Base-by-base conservation (phyloP, 2,888 invertebrate species). In the Oxystoma pomonae region DNA sequence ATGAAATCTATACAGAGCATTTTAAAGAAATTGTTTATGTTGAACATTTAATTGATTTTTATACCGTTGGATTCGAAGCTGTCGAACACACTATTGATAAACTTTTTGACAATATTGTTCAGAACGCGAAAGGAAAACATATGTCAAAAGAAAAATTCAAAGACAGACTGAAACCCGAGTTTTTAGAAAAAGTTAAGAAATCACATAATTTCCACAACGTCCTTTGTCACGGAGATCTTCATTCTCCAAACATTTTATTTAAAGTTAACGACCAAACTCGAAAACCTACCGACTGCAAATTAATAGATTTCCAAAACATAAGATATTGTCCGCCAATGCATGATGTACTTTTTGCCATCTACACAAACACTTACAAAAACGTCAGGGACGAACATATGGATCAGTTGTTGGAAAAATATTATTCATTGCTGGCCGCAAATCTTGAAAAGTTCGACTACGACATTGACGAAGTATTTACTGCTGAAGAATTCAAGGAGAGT, bases 151-250 rank as follows among this genome's bases (percentile, higher is more conserved):
- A 66, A 2, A 51, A 51, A 7, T 68, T 70, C 50, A 63, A 65
- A 18, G 35, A 55, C 17, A 57, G 51, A 21, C 19, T 56, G 51
- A n/a, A 71, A 71, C 0, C 73, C 3, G 35, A 35, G 35, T 35
- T 35, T 35, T 35, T 35, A 3, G 35, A 35, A 3, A 35, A 35
- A 12, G 5, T 35, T 35, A 35, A 35, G 12, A 35, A 77, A 62
- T 79, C 82, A 22, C 55, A 75, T 59, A 75, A 77, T 66, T 75
- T 81, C 70, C 75, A 80, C 49, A 85, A 84, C 66, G 86, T 85
- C 0, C 75, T 86, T 3, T 84, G 83, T 51, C 87, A 88, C 70
- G 83, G 86, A 0, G 87, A 87, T 78, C 75, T 87, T 2, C 87
- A 87, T 87, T 83, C 84, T 35, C 86, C 86, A 64, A 88, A 88